phyloP scores from a whole-genome alignment of 2,888 invertebrate genomes.

The Lycophotia porphyrea region DNA sequence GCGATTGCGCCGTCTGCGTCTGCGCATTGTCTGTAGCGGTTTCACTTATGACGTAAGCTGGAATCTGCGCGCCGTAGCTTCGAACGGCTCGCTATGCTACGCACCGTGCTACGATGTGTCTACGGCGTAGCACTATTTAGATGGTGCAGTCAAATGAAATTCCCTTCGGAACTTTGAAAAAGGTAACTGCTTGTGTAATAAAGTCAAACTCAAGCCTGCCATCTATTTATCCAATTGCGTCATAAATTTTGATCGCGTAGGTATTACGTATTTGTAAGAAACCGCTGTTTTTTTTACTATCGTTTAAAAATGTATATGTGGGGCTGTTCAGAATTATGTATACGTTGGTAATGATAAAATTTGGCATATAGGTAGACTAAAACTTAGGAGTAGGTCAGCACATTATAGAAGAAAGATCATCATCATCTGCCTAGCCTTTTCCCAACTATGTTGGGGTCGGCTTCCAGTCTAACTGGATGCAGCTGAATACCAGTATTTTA shows the following conservation, averaged over 20 bases:
- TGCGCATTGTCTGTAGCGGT: background rate
- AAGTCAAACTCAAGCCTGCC: background rate
- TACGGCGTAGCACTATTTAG: slow-evolving; percentile 5
- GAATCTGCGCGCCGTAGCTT: background rate
- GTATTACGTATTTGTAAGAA: too few species aligned
- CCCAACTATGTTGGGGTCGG: too few species aligned
- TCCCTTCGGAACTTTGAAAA: background rate
- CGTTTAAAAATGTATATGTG: too few species aligned
- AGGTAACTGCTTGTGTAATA: background rate
- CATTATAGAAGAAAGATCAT: too few species aligned
- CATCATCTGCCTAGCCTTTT: too few species aligned
- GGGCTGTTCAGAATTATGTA: too few species aligned
- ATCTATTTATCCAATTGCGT: background rate
- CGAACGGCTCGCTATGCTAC: slow-evolving; percentile 10
- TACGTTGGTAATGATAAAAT: too few species aligned
- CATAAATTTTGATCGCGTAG: too few species aligned
- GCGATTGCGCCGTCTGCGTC: background rate
- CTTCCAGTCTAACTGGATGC: too few species aligned
- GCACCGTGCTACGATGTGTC: slow-evolving; percentile 19
- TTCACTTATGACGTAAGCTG: background rate
- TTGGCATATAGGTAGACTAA: too few species aligned
- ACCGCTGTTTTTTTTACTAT: background rate
- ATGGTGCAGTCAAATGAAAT: background rate
- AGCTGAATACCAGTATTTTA: too few species aligned
- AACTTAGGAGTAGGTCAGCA: too few species aligned